phyloP scores from a whole-genome alignment of 2,797 vertebrate species.

The Selene dorsalis region DNA sequence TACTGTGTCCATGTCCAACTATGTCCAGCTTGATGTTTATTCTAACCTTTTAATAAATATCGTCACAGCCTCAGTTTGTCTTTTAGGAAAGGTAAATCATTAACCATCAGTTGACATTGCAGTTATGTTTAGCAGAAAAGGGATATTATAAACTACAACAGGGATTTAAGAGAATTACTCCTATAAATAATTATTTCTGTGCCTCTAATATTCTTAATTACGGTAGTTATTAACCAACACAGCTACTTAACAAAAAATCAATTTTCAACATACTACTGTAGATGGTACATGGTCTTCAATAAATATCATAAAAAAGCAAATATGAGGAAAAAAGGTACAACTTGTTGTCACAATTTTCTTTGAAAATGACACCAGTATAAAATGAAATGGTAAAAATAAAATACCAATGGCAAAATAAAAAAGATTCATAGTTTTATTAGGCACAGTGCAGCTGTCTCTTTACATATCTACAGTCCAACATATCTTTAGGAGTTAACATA shows the following conservation, averaged over 20 bases:
- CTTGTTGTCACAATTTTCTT: too few relatives aligned
- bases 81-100: background rate
- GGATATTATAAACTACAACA: background rate
- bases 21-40: constrained; percentile 4
- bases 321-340: too few relatives aligned
- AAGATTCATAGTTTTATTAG: too few relatives aligned
- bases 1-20: background rate
- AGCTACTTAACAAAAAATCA: background rate
- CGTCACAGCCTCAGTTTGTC: background rate
- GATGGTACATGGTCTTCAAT: too few relatives aligned
- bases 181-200: background rate
- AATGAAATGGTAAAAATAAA: too few relatives aligned
- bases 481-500: too few relatives aligned
- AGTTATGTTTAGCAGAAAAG: background rate
- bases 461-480: too few relatives aligned
- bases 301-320: too few relatives aligned
- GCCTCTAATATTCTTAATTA: background rate
- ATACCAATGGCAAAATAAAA: too few relatives aligned
- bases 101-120: background rate
- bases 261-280: too few relatives aligned
- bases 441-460: too few relatives aligned
- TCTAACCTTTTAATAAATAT: background rate
- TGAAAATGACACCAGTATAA: too few relatives aligned
- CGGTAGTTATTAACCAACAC: background rate
- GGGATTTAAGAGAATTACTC: background rate